Base-by-base conservation (phyloP, 2,113 vertebrate genomes). In the Lontra canadensis region DNA sequence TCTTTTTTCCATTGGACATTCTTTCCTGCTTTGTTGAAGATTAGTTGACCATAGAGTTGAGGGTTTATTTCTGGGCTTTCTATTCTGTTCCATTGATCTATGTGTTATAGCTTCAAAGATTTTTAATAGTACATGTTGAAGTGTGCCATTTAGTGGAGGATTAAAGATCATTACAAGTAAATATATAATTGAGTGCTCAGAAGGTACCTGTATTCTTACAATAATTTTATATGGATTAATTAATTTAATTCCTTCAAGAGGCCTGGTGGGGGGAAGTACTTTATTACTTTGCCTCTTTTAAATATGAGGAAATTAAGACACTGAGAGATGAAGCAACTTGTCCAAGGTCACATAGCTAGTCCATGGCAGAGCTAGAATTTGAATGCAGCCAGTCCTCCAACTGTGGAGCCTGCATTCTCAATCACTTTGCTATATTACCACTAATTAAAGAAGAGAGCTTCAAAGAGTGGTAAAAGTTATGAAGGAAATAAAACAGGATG, bases 241-340 rank as follows among this genome's bases (percentile, higher is more conserved):
- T 88, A 39, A 69, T 83, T 67, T 96, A 87, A 88, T 57, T 89
- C 34, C 67, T 47, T 47, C 91, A 80, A 88, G 82, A 85, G 18
- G 18, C 42, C 80, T 42, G 25, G 79, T 52, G 63, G 20, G 79
- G 80, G 65, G 65, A 90, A 86, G 61, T 83, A 73, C 61, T 61
- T 90, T 15, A 63, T 73, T 93, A 67, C 74, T 91, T 91, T 81
- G 17, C 93, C 55, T 52, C n/a, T 94, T 97, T 97, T 96, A 63
- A 73, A 88, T 61, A 47, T 78, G 92, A 92, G n/a, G 29, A 90
- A 80, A 95, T 82, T 90, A 81, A 81, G 47, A 90, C 15, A 13
- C 67, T n/a, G 36, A 6, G 26, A 84, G 31, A 47, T 95, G 86
- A 78, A 86, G 52, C 36, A 79, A 47, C 36, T 96, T 96, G n/a